Conservation (phyloP, 1,140 invertebrate genomes). For the Meloidogyne hapla region DNA sequence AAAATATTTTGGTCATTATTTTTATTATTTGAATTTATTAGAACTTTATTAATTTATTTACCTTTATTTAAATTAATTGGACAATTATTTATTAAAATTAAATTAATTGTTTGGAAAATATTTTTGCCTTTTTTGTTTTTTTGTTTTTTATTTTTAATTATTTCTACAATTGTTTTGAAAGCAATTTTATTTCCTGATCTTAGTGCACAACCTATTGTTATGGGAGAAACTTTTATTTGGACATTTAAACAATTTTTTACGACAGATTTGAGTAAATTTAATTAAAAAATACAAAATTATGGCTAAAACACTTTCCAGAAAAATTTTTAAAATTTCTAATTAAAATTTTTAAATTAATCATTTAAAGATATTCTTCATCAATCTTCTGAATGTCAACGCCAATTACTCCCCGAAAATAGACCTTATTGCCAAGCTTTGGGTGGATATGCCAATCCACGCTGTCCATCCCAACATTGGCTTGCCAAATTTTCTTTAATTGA, state of each 20-base stretch:
- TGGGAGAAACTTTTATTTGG: slow-evolving; percentile 48
- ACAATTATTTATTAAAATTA: slow-evolving; percentile 57
- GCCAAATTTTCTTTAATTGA: slow-evolving; percentile 29
- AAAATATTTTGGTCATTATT: slow-evolving; percentile 51
- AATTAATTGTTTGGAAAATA: slow-evolving; percentile 58
- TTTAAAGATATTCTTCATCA: slow-evolving; percentile 34
- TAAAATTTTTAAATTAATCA: not conserved
- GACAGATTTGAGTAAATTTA: slow-evolving; percentile 50
- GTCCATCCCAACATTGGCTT: slow-evolving; percentile 45
- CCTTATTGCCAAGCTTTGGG: slow-evolving; percentile 36
- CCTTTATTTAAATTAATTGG: slow-evolving; percentile 55
- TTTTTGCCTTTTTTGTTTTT: slow-evolving; percentile 58
- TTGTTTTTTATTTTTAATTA: slow-evolving; percentile 49
- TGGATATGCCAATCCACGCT: slow-evolving; percentile 48
- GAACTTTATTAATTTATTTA: slow-evolving; percentile 58
- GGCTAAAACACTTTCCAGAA: too few relatives aligned
- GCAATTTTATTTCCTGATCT: slow-evolving; percentile 56
- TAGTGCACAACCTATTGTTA: slow-evolving; percentile 7
- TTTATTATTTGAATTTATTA: slow-evolving; percentile 58
- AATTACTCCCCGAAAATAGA: slow-evolving; percentile 34
- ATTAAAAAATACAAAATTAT: too few relatives aligned
- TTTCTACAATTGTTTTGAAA: slow-evolving; percentile 57
- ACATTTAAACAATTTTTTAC: slow-evolving; percentile 54
- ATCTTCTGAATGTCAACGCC: slow-evolving; percentile 45
- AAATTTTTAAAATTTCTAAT: not conserved